A percentile compares a stretch with the other conserved stretches of the same genome.
phyloP scores from a whole-genome alignment of 2,888 invertebrate species.

The Opisthograptis luteolata region DNA sequence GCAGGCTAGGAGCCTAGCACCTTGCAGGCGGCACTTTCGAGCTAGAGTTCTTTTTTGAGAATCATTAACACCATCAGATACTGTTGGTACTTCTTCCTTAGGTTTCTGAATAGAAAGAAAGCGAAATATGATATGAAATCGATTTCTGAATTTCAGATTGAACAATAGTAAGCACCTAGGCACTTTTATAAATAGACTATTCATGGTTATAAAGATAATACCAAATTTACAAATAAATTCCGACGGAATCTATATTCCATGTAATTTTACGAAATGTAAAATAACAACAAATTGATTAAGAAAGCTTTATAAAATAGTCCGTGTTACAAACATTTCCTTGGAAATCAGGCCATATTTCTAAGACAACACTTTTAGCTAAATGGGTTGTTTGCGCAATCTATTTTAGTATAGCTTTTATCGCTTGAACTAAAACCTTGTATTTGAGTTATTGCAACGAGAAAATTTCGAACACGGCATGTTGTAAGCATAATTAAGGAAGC shows the following conservation, averaged over 20 bases:
- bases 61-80: conserved; percentile 46
- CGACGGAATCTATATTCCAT: too few species aligned
- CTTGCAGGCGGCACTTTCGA: conserved; percentile 66
- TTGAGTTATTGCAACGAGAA: conserved; percentile 9
- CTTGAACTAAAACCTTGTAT: not conserved
- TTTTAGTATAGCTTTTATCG: conserved; percentile 16
- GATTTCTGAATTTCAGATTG: not conserved
- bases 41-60: conserved; percentile 62
- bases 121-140: not conserved
- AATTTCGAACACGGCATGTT: conserved; percentile 8
- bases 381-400: conserved; percentile 7
- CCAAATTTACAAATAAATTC: too few species aligned
- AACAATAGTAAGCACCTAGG: too few species aligned
- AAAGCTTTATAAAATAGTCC: not conserved
- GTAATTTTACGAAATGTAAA: too few species aligned
- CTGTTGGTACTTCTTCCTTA: conserved; percentile 50
- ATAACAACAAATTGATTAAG: too few species aligned
- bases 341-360: conserved; percentile 10
- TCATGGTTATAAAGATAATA: too few species aligned
- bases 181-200: too few species aligned
- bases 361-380: conserved; percentile 4
- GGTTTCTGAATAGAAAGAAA: conserved; percentile 29
- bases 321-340: conserved; percentile 4
- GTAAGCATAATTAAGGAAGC: not conserved
- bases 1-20: conserved; percentile 65